Conservation (phyloP, 2,797 vertebrate genomes). For the Neomorphus geoffroyi region DNA sequence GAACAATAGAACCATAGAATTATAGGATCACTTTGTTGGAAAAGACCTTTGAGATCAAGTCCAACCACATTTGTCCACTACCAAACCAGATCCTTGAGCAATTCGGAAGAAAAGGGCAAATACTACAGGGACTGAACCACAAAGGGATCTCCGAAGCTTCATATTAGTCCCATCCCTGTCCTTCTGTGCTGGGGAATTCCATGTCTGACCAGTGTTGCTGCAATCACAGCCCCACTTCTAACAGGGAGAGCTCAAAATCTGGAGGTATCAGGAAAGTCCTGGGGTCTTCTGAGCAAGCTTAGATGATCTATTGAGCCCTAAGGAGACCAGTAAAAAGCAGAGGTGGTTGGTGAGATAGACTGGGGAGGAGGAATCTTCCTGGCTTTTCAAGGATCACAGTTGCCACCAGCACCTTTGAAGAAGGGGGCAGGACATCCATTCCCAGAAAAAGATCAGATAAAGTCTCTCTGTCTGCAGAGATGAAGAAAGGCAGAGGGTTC, state of each 20-base stretch:
- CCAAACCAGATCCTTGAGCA: too few species aligned
- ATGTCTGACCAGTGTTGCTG: neutral
- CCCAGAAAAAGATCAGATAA: neutral
- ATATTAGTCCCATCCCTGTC: fast-evolving
- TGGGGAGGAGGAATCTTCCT: neutral
- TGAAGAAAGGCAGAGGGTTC: neutral
- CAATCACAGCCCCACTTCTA: neutral
- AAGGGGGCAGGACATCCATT: neutral
- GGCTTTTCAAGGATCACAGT: neutral
- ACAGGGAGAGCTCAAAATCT: neutral
- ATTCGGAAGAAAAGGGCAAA: neutral
- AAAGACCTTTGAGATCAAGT: too few species aligned
- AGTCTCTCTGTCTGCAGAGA: neutral
- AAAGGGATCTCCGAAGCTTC: neutral
- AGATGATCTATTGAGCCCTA: neutral
- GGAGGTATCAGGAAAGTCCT: neutral
- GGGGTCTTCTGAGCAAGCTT: neutral
- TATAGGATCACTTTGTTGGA: too few species aligned
- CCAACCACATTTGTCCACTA: too few species aligned
- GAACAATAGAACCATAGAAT: too few species aligned
- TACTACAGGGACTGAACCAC: neutral
- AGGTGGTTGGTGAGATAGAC: neutral
- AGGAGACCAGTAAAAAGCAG: neutral
- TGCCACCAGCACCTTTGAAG: neutral
- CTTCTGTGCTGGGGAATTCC: neutral